Conservation (phyloP, 2,888 invertebrate genomes). For the Kuschelorhynchus macadamiae region DNA sequence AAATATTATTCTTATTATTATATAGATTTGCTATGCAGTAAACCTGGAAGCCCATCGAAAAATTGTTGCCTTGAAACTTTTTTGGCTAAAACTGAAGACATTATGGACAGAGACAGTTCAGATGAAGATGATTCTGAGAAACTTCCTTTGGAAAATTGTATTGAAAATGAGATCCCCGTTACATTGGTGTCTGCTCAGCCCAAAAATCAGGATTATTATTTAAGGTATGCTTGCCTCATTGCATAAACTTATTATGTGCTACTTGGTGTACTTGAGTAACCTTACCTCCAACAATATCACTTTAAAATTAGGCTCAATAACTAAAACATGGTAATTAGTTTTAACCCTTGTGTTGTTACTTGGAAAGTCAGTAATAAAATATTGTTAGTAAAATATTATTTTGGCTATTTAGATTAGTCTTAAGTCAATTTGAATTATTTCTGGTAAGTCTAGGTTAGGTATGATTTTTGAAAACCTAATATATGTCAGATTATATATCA, state of each 20-base stretch:
- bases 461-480: no score
- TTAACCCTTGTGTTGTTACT: no score
- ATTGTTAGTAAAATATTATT: no score
- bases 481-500: no score
- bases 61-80: conserved; percentile 61
- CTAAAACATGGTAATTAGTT: no score
- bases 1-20: no score
- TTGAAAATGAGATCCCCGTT: conserved; percentile 60
- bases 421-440: no score
- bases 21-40: background rate
- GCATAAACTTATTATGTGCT: background rate
- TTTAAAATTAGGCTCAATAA: no score
- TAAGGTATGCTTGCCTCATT: conserved; percentile 60
- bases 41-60: conserved; percentile 17
- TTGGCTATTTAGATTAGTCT: no score
- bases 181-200: conserved; percentile 61
- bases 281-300: no score
- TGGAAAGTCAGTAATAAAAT: no score
- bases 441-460: no score
- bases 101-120: conserved; percentile 55
- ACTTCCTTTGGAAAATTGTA: conserved; percentile 49
- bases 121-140: conserved; percentile 50
- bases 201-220: conserved; percentile 64
- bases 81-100: conserved; percentile 56
- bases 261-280: background rate